A percentile compares a stretch with the other conserved stretches of the same genome.
These are phyloP conservation scores for Mythimna impura DNA, from an alignment of 2,888 invertebrate genomes.

Conservation along the genomic window DNA sequence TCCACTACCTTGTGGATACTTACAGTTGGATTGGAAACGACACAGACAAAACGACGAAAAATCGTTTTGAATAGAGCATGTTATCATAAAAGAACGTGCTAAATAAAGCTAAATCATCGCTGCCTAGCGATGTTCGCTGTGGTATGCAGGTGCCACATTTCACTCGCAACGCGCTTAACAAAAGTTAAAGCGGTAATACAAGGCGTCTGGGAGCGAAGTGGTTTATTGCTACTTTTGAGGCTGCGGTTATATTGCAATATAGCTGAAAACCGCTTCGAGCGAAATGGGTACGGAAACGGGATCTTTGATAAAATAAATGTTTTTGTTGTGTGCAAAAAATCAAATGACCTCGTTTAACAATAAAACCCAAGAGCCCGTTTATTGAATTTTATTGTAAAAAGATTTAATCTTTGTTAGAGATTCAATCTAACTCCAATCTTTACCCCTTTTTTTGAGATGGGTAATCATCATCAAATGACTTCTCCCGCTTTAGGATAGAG, in stretches of 20 bases:
- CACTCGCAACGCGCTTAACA: slow-evolving; percentile 18
- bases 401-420: neutral
- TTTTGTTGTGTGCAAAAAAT: neutral
- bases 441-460: neutral
- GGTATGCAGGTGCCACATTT: slow-evolving; percentile 38
- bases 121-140: slow-evolving; percentile 22
- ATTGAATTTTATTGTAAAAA: neutral
- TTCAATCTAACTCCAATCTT: neutral
- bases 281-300: neutral
- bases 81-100: slow-evolving; percentile 15
- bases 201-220: slow-evolving; percentile 9
- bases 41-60: neutral
- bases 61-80: neutral
- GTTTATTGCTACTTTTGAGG: slow-evolving; percentile 33
- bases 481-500: too few relatives aligned
- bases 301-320: neutral
- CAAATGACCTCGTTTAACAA: neutral
- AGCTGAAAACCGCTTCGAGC: neutral
- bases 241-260: neutral
- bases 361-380: neutral
- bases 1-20: neutral
- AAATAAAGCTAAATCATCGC: slow-evolving; percentile 39
- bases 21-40: neutral
- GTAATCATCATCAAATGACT: too few relatives aligned
- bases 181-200: slow-evolving; percentile 39